These are phyloP conservation scores for Ormyrus rosae DNA, from an alignment of 2,888 invertebrate genomes.

Conservation along the genomic window DNA sequence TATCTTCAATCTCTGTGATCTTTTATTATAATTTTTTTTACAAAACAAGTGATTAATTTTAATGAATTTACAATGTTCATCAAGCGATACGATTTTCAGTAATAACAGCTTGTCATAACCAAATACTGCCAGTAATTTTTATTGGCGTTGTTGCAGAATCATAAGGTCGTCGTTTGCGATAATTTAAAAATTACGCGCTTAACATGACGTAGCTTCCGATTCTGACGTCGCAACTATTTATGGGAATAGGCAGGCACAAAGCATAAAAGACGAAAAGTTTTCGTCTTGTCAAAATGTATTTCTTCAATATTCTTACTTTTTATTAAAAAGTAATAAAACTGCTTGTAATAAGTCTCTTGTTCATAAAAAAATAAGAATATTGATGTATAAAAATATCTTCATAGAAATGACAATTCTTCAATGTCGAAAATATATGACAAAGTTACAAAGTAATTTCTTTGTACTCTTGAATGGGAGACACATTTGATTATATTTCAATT, in stretches of 20 bases:
- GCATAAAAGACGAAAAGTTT: no score
- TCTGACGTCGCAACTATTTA: no score
- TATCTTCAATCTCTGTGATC: constrained; percentile 33
- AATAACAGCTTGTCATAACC: constrained; percentile 68
- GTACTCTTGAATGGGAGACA: no score
- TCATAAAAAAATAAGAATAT: neutral
- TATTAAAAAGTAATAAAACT: constrained; percentile 11
- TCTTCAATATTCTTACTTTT: no score
- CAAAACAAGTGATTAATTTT: neutral
- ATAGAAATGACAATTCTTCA: constrained; percentile 32
- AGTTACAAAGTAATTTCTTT: constrained; percentile 16
- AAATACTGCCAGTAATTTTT: constrained; percentile 74
- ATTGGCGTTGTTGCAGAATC: constrained; percentile 65
- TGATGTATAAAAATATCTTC: constrained; percentile 15
- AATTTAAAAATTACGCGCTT: no score
- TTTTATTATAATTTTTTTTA: neutral
- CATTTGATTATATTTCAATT: no score
- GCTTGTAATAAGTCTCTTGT: neutral
- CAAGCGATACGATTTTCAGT: constrained; percentile 62
- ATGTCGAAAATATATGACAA: constrained; percentile 19
- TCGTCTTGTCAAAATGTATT: no score
- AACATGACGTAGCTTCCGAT: no score
- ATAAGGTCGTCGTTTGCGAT: no score
- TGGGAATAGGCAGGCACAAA: no score
- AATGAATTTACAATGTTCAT: constrained; percentile 17